These are phyloP conservation scores for Arvicola amphibius DNA, from an alignment of 2,797 vertebrate genomes.

Conservation along the genomic window DNA sequence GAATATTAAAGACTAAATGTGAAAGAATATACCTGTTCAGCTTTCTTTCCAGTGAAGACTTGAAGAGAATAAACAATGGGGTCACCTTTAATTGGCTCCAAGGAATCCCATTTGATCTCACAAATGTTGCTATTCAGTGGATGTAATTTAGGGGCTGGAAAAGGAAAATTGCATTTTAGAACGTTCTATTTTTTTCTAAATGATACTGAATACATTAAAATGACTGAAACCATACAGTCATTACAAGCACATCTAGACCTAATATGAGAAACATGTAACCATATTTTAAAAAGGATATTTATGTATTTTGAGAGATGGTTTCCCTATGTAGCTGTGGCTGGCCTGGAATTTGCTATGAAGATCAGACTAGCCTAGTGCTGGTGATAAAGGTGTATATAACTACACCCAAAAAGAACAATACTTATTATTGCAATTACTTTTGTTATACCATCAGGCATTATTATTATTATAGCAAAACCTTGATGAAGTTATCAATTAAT, in stretches of 20 bases:
- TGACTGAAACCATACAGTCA: background rate
- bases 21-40: constrained; percentile 86
- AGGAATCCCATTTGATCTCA: constrained; percentile 89
- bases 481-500: constrained; percentile 32
- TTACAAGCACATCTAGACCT: constrained; percentile 2
- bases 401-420: background rate
- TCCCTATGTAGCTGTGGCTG: background rate
- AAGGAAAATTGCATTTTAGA: constrained; percentile 46
- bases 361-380: background rate
- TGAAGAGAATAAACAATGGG: constrained; percentile 90
- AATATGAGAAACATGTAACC: background rate
- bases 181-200: background rate
- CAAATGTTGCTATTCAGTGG: constrained; percentile 86
- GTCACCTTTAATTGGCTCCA: constrained; percentile 90
- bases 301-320: background rate
- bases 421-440: constrained; percentile 17
- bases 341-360: background rate
- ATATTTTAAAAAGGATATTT: background rate
- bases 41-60: constrained; percentile 87
- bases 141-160: constrained; percentile 87
- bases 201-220: background rate
- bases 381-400: background rate
- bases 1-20: constrained; percentile 25
- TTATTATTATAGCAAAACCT: background rate
- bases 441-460: background rate